phyloP scores from a whole-genome alignment of 2,797 vertebrate species.

The Crenichthys baileyi region DNA sequence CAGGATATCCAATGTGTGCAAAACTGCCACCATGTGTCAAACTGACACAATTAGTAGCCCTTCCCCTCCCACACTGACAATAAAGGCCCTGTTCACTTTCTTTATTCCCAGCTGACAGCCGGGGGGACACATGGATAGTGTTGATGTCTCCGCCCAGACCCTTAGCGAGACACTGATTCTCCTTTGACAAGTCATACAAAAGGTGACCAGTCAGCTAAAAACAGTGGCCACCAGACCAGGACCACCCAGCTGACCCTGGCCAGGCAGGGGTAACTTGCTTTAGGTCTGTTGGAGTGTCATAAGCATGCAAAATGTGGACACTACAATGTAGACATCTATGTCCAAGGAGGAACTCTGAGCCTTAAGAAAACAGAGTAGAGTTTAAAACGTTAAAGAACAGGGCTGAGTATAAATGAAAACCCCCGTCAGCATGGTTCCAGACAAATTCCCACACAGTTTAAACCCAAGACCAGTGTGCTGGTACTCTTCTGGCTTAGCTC shows the following conservation, averaged over 20 bases:
- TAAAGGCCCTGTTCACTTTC: slow-evolving; percentile 65
- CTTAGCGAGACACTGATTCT: slow-evolving; percentile 53
- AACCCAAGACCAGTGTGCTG: slow-evolving; percentile 37
- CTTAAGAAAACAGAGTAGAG: slow-evolving; percentile 10
- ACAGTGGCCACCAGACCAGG: slow-evolving; percentile 46
- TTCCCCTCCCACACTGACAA: slow-evolving; percentile 63
- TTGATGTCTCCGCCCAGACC: slow-evolving; percentile 67
- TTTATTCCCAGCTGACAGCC: slow-evolving; percentile 76
- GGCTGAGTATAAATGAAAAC: slow-evolving; percentile 51
- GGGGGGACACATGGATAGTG: slow-evolving; percentile 74
- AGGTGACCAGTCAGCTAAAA: slow-evolving; percentile 67
- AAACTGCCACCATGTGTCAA: slow-evolving; percentile 58
- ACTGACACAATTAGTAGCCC: slow-evolving; percentile 46
- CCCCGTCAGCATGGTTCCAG: slow-evolving; percentile 45
- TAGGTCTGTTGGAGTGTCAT: slow-evolving; percentile 49
- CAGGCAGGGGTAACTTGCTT: slow-evolving; percentile 36
- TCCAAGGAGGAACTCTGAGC: slow-evolving; percentile 14
- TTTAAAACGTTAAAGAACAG: slow-evolving; percentile 29
- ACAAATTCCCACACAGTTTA: slow-evolving; percentile 62
- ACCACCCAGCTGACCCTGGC: slow-evolving; percentile 72
- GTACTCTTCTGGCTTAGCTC: slow-evolving; percentile 49
- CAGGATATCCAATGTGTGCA: slow-evolving; percentile 73
- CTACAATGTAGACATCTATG: slow-evolving; percentile 17
- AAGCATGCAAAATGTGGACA: slow-evolving; percentile 22
- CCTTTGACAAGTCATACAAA: slow-evolving; percentile 75